These are phyloP conservation scores for Sebastes fasciatus DNA, from an alignment of 2,113 vertebrate species.

Conservation along the genomic window DNA sequence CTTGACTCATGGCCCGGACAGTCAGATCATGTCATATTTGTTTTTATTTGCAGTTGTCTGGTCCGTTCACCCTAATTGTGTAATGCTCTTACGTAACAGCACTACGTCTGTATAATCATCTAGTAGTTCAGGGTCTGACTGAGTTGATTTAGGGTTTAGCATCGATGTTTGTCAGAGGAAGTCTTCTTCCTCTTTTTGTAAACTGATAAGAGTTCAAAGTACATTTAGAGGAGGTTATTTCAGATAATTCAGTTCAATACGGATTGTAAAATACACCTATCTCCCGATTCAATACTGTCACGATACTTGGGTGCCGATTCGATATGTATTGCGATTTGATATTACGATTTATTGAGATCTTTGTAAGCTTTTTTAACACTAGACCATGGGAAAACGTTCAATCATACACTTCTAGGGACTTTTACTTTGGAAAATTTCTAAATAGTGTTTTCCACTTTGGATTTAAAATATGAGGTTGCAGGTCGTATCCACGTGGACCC, in stretches of 20 bases:
- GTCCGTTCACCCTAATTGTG: slow-evolving; percentile 28
- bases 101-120: neutral
- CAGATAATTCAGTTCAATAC: neutral
- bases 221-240: neutral
- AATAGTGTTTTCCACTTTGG: too few relatives aligned
- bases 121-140: neutral
- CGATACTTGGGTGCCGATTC: too few relatives aligned
- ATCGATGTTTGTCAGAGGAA: neutral
- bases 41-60: neutral
- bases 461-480: too few relatives aligned
- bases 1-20: neutral
- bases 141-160: neutral
- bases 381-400: too few relatives aligned
- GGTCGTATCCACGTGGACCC: too few relatives aligned
- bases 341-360: too few relatives aligned
- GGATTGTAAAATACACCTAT: neutral
- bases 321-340: too few relatives aligned
- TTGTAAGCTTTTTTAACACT: too few relatives aligned
- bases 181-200: slow-evolving; percentile 12
- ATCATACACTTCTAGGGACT: neutral
- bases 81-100: neutral
- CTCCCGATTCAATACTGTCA: too few relatives aligned
- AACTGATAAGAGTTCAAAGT: neutral
- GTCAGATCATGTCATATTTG: neutral
- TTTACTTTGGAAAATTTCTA: too few relatives aligned